Conservation (phyloP, 2,888 invertebrate species). For the Galerucella calmariensis region DNA sequence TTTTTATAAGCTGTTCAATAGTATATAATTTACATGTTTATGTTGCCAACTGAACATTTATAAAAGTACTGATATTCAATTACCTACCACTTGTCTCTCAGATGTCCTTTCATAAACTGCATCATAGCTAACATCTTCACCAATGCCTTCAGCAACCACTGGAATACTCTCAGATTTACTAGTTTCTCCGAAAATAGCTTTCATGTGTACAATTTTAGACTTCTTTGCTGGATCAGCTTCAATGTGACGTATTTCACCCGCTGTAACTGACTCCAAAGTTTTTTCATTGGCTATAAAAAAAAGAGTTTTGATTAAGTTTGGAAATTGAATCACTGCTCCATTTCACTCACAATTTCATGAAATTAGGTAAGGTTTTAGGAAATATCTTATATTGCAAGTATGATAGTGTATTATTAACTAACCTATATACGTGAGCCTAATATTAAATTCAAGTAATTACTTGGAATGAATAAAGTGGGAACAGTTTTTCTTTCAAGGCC, state of each 20-base stretch:
- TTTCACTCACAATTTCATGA: too few relatives aligned
- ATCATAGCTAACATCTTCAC: not conserved
- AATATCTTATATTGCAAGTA: not conserved
- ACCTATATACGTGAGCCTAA: too few relatives aligned
- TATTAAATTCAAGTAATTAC: too few relatives aligned
- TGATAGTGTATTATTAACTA: too few relatives aligned
- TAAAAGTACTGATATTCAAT: too few relatives aligned
- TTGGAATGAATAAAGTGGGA: too few relatives aligned
- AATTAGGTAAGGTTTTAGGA: not conserved
- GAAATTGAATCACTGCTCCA: not conserved
- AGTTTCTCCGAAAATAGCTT: not conserved
- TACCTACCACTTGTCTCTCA: not conserved
- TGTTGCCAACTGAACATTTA: too few relatives aligned
- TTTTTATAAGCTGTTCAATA: too few relatives aligned
- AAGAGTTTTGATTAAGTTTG: not conserved
- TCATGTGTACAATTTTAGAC: not conserved
- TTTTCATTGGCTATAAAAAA: not conserved
- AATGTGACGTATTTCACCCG: not conserved
- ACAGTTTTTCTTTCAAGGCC: too few relatives aligned
- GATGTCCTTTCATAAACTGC: not conserved
- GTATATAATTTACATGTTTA: too few relatives aligned
- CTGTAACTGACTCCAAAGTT: not conserved
- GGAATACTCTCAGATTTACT: not conserved
- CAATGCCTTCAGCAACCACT: not conserved
- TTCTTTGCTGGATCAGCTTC: conserved; percentile 2